Evolutionary conservation across 2,113 vertebrate species (phyloP), one percentile per base, ranked within the genome.

Genomic region (Pogona vitticeps): DNA sequence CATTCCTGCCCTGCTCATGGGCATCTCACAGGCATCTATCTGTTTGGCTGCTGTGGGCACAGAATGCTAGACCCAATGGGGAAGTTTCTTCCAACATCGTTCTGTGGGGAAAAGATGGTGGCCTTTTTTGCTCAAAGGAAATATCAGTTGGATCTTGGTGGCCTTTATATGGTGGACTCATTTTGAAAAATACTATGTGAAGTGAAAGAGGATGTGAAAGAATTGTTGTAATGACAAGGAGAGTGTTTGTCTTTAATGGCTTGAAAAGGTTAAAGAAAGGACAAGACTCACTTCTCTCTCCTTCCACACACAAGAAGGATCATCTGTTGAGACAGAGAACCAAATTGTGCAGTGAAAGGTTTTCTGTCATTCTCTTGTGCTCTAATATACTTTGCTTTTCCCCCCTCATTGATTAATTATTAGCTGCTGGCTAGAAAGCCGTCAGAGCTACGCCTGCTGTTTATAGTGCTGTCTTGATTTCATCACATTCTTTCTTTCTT

Each of bases 161-260:
- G 40, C 77, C 89, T 90, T 80, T 95, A 71, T 67, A 92, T 42
- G 72, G 85, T 83, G 88, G 89, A 94, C 91, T 95, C 92, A 94
- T 95, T 93, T 92, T 94, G 93, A 95, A 91, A 95, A 94, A 93
- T 90, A 88, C 91, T 87, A 91, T 91, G 56, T 92, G 94, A 95
- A 94, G 91, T 94, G 94, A 95, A 95, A 95, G 95, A 94, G 95
- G 95, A 95, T 95, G 93, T 95, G 94, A 95, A 91, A 95, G 88
- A 93, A 92, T 79, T 90, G 85, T 83, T 89, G 63, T 20, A 91
- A 88, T 90, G 87, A 83, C 87, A 89, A 92, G 91, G 89, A 92
- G 85, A 86, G 71, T 0, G 0, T 94, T 94, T 94, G 89, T 95
- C 82, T 88, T 94, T n/a, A 86, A 91, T 93, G 88, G 83, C 93